These are phyloP conservation scores for Caretta caretta DNA, from an alignment of 2,113 vertebrate species.

Conservation along the genomic window DNA sequence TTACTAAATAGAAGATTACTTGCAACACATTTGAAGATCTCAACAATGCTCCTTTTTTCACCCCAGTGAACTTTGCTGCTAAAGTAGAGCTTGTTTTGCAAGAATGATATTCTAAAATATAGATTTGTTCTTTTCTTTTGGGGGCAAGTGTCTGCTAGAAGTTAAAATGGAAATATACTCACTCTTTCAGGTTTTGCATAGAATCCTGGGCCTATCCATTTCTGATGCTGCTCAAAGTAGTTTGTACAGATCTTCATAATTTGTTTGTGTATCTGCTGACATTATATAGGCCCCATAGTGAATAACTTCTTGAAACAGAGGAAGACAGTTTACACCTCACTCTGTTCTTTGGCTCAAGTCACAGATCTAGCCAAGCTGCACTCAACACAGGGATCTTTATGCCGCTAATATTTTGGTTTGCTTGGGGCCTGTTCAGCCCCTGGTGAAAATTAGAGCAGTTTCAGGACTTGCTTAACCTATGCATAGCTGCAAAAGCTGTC, in stretches of 20 bases:
- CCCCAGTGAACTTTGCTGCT: background rate
- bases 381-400: background rate
- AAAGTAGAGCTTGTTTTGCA: background rate
- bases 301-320: background rate
- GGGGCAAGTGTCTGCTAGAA: background rate
- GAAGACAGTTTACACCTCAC: background rate
- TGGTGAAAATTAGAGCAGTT: background rate
- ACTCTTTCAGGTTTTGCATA: background rate
- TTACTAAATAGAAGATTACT: background rate
- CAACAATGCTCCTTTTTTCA: background rate
- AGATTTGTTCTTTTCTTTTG: background rate
- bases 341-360: background rate
- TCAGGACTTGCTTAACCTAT: background rate
- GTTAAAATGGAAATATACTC: background rate
- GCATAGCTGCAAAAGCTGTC: background rate
- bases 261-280: background rate
- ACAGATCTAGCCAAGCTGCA: background rate
- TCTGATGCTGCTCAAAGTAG: background rate
- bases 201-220: background rate
- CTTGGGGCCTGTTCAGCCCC: background rate
- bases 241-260: background rate
- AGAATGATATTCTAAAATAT: background rate
- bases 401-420: background rate
- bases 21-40: background rate
- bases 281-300: background rate